Conservation (phyloP, 2,113 vertebrate species). For the Nothoprocta pentlandii region DNA sequence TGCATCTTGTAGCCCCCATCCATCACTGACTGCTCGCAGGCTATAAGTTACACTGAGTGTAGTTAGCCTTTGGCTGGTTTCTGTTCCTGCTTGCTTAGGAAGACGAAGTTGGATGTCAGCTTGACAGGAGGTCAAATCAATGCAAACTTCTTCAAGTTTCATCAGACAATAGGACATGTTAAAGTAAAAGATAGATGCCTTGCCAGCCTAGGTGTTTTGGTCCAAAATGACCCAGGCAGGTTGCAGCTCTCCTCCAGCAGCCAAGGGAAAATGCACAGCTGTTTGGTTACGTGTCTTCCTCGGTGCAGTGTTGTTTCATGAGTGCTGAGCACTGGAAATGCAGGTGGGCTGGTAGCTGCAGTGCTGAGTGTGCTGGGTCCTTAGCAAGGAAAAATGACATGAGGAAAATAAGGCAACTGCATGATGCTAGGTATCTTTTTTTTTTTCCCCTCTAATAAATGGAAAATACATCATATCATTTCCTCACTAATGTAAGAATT, state of each 20-base stretch:
- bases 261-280: accelerated
- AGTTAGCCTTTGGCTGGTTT: neutral
- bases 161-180: neutral
- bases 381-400: neutral
- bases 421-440: neutral
- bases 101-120: neutral
- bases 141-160: neutral
- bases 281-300: neutral
- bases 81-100: neutral
- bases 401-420: neutral
- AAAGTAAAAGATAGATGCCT: neutral
- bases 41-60: neutral
- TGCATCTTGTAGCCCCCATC: neutral
- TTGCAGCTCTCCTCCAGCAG: neutral
- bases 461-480: neutral
- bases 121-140: slow-evolving; percentile 7
- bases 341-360: neutral
- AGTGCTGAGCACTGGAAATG: neutral
- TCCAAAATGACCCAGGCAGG: neutral
- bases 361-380: neutral
- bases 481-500: neutral
- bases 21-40: neutral
- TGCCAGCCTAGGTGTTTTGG: neutral
- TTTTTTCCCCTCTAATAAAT: neutral
- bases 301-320: neutral